Evolutionary conservation across 2,888 invertebrate genomes (phyloP).

Genomic region (Gonocerus acuteangulatus): DNA sequence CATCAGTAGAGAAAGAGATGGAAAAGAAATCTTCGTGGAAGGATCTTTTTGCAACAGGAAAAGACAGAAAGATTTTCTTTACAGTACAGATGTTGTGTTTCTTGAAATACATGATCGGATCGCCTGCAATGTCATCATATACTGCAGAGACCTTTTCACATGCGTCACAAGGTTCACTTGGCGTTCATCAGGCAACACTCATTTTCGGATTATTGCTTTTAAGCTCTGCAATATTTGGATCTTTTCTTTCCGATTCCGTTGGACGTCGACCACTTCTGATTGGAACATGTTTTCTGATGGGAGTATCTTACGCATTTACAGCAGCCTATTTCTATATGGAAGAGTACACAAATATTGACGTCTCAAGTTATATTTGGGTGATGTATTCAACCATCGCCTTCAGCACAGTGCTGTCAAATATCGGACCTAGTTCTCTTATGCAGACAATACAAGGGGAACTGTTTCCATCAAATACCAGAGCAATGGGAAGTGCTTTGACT

Average conservation of each 20-base stretch:
- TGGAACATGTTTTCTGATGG: constrained; percentile 26
- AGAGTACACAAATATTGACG: no score
- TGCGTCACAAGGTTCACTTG: constrained; percentile 7
- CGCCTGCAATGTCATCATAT: constrained; percentile 31
- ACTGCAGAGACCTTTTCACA: constrained; percentile 33
- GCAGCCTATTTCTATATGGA: not conserved
- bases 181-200: constrained; percentile 28
- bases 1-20: constrained; percentile 23
- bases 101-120: constrained; percentile 34
- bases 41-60: constrained; percentile 30
- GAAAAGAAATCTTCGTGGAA: constrained; percentile 20
- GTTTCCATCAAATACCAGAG: constrained; percentile 33
- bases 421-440: constrained; percentile 15
- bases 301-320: not conserved
- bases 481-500: constrained; percentile 28
- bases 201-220: constrained; percentile 33
- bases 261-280: constrained; percentile 36
- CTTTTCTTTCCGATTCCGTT: constrained; percentile 32
- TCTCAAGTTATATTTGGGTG: constrained; percentile 26
- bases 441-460: constrained; percentile 34
- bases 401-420: constrained; percentile 18
- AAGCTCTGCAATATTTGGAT: constrained; percentile 26
- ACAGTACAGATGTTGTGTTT: constrained; percentile 34
- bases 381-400: constrained; percentile 21
- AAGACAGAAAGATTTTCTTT: constrained; percentile 32